phyloP scores from a whole-genome alignment of 2,113 vertebrate species.

The Tragelaphus imberbis region DNA sequence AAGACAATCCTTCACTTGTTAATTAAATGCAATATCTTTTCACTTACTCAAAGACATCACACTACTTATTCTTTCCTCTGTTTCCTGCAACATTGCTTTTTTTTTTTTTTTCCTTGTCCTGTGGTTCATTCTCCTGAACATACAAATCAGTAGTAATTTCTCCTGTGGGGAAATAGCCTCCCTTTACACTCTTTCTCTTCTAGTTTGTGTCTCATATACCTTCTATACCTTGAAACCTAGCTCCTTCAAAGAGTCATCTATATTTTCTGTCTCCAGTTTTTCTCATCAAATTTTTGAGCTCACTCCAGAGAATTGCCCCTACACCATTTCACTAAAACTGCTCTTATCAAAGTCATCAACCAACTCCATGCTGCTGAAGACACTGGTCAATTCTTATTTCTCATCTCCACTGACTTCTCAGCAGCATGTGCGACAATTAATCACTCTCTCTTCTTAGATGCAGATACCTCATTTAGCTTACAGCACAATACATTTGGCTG shows the following conservation, averaged over 20 bases:
- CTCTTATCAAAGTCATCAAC: background rate
- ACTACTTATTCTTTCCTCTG: background rate
- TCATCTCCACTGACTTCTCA: background rate
- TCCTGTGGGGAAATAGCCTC: background rate
- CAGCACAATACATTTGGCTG: background rate
- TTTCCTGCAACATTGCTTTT: background rate
- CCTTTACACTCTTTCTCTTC: background rate
- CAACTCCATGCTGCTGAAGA: background rate
- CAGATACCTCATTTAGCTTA: background rate
- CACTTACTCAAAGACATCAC: background rate
- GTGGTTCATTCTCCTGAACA: background rate
- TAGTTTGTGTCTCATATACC: background rate
- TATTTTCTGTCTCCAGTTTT: background rate
- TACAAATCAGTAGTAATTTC: background rate
- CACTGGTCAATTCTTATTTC: background rate
- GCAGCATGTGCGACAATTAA: background rate
- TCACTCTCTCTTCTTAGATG: background rate
- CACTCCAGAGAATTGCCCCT: background rate
- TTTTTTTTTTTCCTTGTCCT: background rate
- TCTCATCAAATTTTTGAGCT: background rate
- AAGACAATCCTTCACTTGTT: background rate
- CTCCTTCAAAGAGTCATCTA: background rate
- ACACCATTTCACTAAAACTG: background rate
- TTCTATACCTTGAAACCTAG: background rate
- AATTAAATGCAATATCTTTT: background rate